Evolutionary conservation across 2,797 vertebrate genomes (phyloP).

Genomic region (Xiphorhynchus erythropygius): DNA sequence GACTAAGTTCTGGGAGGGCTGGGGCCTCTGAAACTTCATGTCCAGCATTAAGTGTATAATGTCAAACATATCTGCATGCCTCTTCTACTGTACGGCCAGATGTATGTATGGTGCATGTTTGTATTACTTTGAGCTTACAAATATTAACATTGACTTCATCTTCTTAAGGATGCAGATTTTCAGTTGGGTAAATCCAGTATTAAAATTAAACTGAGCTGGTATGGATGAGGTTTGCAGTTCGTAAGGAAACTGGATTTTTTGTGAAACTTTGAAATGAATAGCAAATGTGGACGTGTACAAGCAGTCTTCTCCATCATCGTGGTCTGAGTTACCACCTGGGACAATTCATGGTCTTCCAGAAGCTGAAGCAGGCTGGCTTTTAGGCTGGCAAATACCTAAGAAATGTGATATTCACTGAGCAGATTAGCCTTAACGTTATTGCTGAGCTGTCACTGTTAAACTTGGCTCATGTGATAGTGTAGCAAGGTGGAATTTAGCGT

Average conservation of each 20-base stretch:
- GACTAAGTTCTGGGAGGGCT: background rate
- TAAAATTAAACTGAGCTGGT: background rate
- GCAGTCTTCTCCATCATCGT: background rate
- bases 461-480: background rate
- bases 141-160: background rate
- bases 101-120: background rate
- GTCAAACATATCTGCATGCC: background rate
- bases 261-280: background rate
- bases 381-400: background rate
- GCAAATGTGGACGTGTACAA: background rate
- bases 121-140: background rate
- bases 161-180: background rate
- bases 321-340: background rate
- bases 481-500: background rate
- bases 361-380: background rate
- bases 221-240: background rate
- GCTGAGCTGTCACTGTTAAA: background rate
- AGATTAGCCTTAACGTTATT: background rate
- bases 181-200: background rate
- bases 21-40: background rate
- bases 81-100: background rate
- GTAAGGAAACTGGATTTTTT: background rate
- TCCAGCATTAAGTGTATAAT: background rate
- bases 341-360: background rate
- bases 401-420: background rate